phyloP scores from a whole-genome alignment of 2,113 vertebrate genomes.

The Tor tambroides region DNA sequence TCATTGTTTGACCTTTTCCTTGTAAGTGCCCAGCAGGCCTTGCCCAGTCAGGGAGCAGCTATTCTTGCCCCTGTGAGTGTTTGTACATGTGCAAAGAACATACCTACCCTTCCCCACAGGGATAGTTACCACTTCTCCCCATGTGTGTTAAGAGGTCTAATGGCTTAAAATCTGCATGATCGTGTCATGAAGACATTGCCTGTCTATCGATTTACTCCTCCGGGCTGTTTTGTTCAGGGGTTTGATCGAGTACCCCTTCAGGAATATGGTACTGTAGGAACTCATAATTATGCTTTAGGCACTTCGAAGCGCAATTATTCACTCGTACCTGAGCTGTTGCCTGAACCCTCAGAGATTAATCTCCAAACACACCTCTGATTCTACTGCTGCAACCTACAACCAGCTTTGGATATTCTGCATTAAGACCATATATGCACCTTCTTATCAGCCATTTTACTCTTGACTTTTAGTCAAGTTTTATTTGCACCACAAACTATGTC shows the following conservation, averaged over 20 bases:
- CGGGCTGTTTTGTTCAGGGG: not conserved
- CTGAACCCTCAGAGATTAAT: not conserved
- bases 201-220: conserved; percentile 11
- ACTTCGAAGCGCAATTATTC: not conserved
- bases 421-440: not conserved
- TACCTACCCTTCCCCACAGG: not conserved
- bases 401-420: not conserved
- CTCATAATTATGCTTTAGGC: conserved; percentile 27
- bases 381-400: not conserved
- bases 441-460: not conserved
- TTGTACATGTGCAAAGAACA: not conserved
- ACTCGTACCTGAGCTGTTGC: not conserved
- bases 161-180: conserved; percentile 14
- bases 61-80: conserved; percentile 11
- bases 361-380: not conserved
- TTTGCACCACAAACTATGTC: not conserved
- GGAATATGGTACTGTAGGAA: not conserved
- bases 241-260: not conserved
- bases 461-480: not conserved
- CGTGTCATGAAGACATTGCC: not conserved
- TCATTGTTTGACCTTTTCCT: conserved; percentile 49
- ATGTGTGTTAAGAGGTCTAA: conserved; percentile 2
- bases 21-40: conserved; percentile 40
- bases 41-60: conserved; percentile 21
- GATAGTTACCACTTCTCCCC: not conserved